Percentiles rank a stretch among this genome's conserved stretches.
These are phyloP conservation scores for Falco biarmicus DNA, from an alignment of 2,797 vertebrate species.

Conservation along the genomic window DNA sequence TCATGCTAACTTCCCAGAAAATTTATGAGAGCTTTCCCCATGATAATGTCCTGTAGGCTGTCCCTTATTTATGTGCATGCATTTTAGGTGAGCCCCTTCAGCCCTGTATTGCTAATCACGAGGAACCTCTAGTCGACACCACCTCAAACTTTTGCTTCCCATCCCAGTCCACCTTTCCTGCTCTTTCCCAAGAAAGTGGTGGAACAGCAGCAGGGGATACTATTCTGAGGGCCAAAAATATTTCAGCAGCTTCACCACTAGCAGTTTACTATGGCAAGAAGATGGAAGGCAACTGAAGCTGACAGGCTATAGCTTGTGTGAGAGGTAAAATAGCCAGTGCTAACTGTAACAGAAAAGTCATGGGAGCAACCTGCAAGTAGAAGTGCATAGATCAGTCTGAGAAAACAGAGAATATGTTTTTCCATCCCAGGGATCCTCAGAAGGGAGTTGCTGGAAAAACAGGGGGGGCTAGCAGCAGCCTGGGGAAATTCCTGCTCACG, in stretches of 20 bases:
- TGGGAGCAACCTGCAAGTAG: not conserved
- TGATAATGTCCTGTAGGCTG: not conserved
- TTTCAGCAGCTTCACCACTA: not conserved
- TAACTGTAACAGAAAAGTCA: not conserved
- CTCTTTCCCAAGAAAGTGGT: not conserved
- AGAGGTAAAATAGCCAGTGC: not conserved
- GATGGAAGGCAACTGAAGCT: not conserved
- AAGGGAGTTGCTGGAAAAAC: not conserved
- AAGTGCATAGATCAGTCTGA: not conserved
- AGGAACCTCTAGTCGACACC: not conserved
- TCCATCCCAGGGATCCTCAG: not conserved
- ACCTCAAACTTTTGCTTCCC: not conserved
- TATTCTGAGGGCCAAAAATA: not conserved
- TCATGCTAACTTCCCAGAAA: not conserved
- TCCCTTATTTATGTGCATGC: not conserved
- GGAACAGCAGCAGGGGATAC: not conserved
- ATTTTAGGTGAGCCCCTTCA: accelerated
- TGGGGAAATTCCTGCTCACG: not conserved
- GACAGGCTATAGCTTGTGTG: not conserved
- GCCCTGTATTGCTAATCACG: not conserved
- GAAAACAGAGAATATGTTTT: not conserved
- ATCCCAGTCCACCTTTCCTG: not conserved
- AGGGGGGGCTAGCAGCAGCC: not conserved
- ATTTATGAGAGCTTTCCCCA: not conserved
- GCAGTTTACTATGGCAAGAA: not conserved